Evolutionary conservation across 2,888 invertebrate species (phyloP).

Genomic region (Parnassius mnemosyne): DNA sequence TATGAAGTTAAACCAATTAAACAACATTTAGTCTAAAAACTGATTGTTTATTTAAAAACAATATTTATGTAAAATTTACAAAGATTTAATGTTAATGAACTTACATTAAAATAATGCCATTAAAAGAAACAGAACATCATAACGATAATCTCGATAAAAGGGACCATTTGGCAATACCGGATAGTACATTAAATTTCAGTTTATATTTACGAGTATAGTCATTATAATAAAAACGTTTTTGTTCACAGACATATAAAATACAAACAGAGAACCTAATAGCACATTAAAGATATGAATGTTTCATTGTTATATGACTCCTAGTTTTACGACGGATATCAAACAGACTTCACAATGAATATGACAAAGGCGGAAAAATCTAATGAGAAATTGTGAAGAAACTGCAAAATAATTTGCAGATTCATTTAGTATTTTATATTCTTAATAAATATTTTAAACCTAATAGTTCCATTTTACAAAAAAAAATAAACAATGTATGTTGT

Average conservation of each 20-base stretch:
- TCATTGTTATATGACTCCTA: slow-evolving; percentile 51
- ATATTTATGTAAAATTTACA: no score
- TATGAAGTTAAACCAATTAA: no score
- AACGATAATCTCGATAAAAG: slow-evolving; percentile 2
- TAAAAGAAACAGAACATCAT: slow-evolving; percentile 5
- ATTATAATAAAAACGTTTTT: slow-evolving; percentile 58
- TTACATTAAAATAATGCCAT: background rate
- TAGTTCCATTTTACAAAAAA: no score
- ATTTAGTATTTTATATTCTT: no score
- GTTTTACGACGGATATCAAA: slow-evolving; percentile 41
- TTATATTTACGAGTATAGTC: slow-evolving; percentile 43
- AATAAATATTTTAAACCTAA: no score
- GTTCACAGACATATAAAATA: slow-evolving; percentile 49
- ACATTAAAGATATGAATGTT: slow-evolving; percentile 64
- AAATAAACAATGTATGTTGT: no score
- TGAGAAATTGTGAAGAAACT: slow-evolving; percentile 12
- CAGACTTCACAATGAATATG: slow-evolving; percentile 31
- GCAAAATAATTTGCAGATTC: no score
- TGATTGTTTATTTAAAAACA: no score
- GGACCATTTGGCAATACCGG: slow-evolving; percentile 20
- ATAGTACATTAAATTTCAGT: slow-evolving; percentile 35
- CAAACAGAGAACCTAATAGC: slow-evolving; percentile 53
- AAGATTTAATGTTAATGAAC: no score
- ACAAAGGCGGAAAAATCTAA: slow-evolving; percentile 31
- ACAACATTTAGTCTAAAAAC: no score